Conservation (phyloP, 2,797 vertebrate genomes). For the Rhinichthys osculus region DNA sequence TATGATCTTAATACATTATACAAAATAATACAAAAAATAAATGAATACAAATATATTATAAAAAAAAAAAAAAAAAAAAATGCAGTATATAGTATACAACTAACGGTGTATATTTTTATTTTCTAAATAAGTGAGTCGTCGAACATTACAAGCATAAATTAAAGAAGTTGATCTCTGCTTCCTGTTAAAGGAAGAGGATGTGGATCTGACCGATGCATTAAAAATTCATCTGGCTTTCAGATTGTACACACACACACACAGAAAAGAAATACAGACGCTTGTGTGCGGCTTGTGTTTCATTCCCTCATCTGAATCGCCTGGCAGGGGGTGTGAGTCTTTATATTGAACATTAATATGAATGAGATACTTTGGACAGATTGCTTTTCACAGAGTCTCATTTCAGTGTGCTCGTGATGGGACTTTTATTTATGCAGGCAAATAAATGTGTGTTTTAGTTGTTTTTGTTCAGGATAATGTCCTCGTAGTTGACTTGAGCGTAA, state of each 20-base stretch:
- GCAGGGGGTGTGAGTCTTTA: slow-evolving; percentile 25
- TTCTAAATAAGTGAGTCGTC: neutral
- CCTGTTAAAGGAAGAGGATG: slow-evolving; percentile 37
- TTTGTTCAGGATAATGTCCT: slow-evolving; percentile 2
- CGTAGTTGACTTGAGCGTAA: neutral
- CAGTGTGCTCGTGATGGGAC: neutral
- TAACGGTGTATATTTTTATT: neutral
- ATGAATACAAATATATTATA: too few relatives aligned
- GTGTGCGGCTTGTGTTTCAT: neutral
- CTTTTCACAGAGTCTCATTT: neutral
- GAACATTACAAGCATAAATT: slow-evolving; percentile 14
- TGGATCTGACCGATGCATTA: slow-evolving; percentile 46
- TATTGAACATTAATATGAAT: slow-evolving; percentile 54
- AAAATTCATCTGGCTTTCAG: slow-evolving; percentile 44
- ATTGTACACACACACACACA: neutral
- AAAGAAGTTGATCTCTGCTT: slow-evolving; percentile 34
- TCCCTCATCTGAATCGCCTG: slow-evolving; percentile 20
- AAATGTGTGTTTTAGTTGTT: slow-evolving; percentile 12
- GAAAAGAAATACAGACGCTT: neutral
- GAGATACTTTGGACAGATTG: slow-evolving; percentile 23
- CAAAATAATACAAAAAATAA: neutral
- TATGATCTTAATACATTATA: neutral
- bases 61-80: neutral
- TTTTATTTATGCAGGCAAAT: slow-evolving; percentile 18
- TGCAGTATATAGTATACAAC: neutral